A percentile compares a stretch with the other conserved stretches of the same genome.
These are phyloP conservation scores for Parambassis ranga DNA, from an alignment of 2,797 vertebrate genomes.

Conservation along the genomic window DNA sequence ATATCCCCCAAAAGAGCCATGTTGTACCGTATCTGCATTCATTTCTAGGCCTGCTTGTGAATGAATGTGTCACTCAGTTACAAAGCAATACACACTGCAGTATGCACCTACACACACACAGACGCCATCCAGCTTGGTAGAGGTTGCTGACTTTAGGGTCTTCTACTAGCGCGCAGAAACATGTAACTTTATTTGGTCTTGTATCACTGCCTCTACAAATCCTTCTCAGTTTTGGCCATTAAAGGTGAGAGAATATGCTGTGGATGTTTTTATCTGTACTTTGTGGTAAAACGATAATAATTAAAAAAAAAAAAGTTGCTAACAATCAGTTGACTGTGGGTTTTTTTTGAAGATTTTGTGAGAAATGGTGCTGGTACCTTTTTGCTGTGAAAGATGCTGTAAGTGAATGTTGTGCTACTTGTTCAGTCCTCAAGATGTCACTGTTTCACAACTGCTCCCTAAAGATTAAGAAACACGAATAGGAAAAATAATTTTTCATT, in stretches of 20 bases:
- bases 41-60: conserved; percentile 78
- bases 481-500: too few species aligned
- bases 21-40: conserved; percentile 71
- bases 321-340: conserved; percentile 38
- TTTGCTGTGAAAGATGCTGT: too few species aligned
- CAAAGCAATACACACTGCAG: conserved; percentile 75
- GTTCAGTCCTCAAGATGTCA: conserved; percentile 1
- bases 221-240: conserved; percentile 55
- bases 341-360: conserved; percentile 21
- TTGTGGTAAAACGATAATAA: conserved; percentile 78
- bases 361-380: neutral
- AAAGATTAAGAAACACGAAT: too few species aligned
- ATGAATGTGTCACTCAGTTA: conserved; percentile 79
- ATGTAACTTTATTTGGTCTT: conserved; percentile 48
- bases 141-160: conserved; percentile 58
- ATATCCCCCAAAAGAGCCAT: conserved; percentile 62
- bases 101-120: conserved; percentile 48
- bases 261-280: conserved; percentile 78
- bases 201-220: conserved; percentile 62
- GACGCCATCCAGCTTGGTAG: conserved; percentile 57
- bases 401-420: too few species aligned
- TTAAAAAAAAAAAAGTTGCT: conserved; percentile 46
- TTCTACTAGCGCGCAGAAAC: conserved; percentile 59
- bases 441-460: too few species aligned
- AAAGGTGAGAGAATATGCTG: conserved; percentile 61